Base-by-base conservation (phyloP, 30 jellyfish, hydroid and myxozoan species). In the Thelohanellus kitauei region DNA sequence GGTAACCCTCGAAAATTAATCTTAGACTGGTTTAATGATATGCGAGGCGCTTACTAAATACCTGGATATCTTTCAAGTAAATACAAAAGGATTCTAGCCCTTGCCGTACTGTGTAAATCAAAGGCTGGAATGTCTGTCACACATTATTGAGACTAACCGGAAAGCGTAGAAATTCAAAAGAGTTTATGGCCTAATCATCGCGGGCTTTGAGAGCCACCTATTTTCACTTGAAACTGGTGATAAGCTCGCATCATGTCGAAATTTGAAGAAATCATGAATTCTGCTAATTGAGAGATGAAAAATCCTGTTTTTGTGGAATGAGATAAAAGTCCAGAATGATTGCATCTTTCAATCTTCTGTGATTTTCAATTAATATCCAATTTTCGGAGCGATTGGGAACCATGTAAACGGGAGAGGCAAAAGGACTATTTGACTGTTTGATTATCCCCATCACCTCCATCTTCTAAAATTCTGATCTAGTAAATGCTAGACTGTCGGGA, bases 91-190 rank as follows among this genome's bases (percentile, higher is more conserved):
- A 52, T 17, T 22, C 48, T 4, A 52, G 48, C 18, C 58, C 58
- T 14, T 41, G 57, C 14, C 41, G 35, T 1, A 52, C 66, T 15
- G 32, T 35, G 12, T 52, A 55, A 35, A 52, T 52, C 38, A 52
- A 52, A 17, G 48, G 32, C 32, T 52, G 66, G 34, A 52, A 52
- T 10, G 58, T 52, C 43, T 52, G 66, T 8, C 57, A 55, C 2
- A 57, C 59, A 30, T 52, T 52, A 12, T 57, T 47, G 10, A 52
- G 53, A 21, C 66, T 48, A 40, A 52, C 41, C 6, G 58, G 66
- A 55, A 52, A 40, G 5, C 66, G 48, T 11, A 23, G 20, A 20
- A 38, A 52, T 32, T 52, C 49, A 15, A 52, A 52, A 17, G 43
- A 30, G 43, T 57, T 57, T 40, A 52, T 40, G 15, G 57, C 50